These are phyloP conservation scores for Euzophera pinguis DNA, from an alignment of 2,888 invertebrate species.

Conservation along the genomic window DNA sequence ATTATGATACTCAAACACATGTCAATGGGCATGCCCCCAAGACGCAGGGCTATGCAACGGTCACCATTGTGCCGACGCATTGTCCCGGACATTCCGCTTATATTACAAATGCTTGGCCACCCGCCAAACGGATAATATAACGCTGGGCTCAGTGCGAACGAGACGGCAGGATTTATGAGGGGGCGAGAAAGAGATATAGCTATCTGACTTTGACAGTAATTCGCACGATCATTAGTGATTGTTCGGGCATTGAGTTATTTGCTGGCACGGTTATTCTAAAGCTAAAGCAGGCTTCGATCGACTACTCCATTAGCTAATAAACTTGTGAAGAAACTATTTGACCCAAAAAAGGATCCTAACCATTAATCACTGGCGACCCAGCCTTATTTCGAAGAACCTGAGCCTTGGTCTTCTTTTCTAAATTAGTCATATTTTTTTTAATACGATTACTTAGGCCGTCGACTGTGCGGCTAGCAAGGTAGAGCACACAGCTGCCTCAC, in stretches of 20 bases:
- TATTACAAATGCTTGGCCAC: constrained; percentile 21
- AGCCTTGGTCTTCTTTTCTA: too few relatives aligned
- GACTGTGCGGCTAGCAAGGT: too few relatives aligned
- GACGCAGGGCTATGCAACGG: constrained; percentile 12
- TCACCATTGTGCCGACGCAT: constrained; percentile 18
- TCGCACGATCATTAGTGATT: constrained; percentile 9
- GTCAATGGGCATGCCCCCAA: background rate
- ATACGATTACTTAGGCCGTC: too few relatives aligned
- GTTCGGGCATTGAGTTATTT: constrained; percentile 6
- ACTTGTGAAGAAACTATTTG: too few relatives aligned
- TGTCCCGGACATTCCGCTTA: constrained; percentile 21
- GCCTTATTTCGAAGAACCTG: too few relatives aligned
- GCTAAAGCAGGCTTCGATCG: background rate
- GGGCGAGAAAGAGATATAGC: constrained; percentile 1
- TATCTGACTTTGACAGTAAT: constrained; percentile 6
- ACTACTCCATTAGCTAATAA: too few relatives aligned
- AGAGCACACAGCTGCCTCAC: too few relatives aligned
- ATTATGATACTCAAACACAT: too few relatives aligned
- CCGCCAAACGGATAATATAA: constrained; percentile 19
- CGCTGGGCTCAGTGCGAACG: constrained; percentile 5
- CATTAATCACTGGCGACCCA: too few relatives aligned
- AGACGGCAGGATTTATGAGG: background rate
- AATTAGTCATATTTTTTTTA: too few relatives aligned
- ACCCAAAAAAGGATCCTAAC: too few relatives aligned
- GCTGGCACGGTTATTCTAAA: background rate